These are phyloP conservation scores for Oxytorus armatus DNA, from an alignment of 2,888 invertebrate species.

Conservation along the genomic window DNA sequence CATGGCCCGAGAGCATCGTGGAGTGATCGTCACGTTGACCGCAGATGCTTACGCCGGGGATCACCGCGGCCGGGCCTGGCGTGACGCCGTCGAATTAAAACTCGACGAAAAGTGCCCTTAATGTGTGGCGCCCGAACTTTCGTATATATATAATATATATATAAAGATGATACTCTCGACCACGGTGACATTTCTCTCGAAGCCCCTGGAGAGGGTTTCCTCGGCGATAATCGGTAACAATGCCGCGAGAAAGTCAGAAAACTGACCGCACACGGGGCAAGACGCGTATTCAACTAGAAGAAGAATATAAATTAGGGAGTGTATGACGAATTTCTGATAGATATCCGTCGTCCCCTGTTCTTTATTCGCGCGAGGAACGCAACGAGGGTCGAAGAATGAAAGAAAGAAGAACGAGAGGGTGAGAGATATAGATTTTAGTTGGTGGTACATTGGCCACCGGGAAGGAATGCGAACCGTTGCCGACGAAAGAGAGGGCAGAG, in stretches of 20 bases:
- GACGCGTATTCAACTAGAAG: slow-evolving; percentile 5
- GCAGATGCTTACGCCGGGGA: slow-evolving; percentile 59
- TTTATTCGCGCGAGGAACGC: slow-evolving; percentile 13
- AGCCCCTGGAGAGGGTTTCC: slow-evolving; percentile 28
- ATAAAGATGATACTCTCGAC: neutral
- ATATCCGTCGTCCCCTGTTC: slow-evolving; percentile 25
- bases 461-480: neutral
- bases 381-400: neutral
- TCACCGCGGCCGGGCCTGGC: slow-evolving; percentile 35
- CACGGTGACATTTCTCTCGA: neutral
- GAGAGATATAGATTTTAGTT: slow-evolving; percentile 15
- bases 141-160: neutral
- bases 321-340: slow-evolving; percentile 60
- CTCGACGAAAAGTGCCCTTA: slow-evolving; percentile 52
- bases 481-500: neutral
- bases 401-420: slow-evolving; percentile 24
- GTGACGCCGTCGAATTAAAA: slow-evolving; percentile 63
- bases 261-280: slow-evolving; percentile 1
- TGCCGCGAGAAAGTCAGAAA: slow-evolving; percentile 14
- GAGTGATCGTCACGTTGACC: slow-evolving; percentile 50
- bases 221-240: slow-evolving; percentile 63
- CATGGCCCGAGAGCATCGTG: slow-evolving; percentile 37
- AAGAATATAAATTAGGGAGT: slow-evolving; percentile 55
- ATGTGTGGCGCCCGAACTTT: slow-evolving; percentile 49
- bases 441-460: neutral